These are phyloP conservation scores for Agrotis exclamationis DNA, from an alignment of 2,888 invertebrate genomes.

Conservation along the genomic window DNA sequence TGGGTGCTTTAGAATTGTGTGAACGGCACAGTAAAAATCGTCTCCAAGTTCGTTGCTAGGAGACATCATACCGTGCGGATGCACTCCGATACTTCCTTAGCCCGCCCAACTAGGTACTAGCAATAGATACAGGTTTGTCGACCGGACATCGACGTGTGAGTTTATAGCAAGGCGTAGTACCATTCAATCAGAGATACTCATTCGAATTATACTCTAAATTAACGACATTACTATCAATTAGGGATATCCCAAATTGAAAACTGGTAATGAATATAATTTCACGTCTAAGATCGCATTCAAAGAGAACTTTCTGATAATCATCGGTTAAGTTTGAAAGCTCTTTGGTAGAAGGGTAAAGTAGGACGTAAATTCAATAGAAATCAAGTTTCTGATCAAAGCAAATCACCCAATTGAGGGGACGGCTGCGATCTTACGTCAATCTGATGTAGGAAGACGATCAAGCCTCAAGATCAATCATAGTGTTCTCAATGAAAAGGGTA, in stretches of 20 bases:
- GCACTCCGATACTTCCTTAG: constrained; percentile 73
- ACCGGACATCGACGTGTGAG: constrained; percentile 63
- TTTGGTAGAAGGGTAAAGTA: constrained; percentile 21
- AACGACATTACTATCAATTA: constrained; percentile 4
- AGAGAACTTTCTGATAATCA: constrained; percentile 15
- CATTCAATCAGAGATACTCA: constrained; percentile 8
- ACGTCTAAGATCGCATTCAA: constrained; percentile 24
- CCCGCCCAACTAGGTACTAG: constrained; percentile 71
- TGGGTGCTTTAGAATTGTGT: constrained; percentile 31
- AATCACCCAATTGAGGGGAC: constrained; percentile 50
- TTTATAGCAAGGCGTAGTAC: constrained; percentile 13
- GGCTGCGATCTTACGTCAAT: constrained; percentile 34
- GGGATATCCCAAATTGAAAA: constrained; percentile 14
- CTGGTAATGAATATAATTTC: constrained; percentile 11
- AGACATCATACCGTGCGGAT: constrained; percentile 67
- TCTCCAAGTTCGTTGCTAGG: constrained; percentile 29
- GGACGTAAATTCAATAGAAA: constrained; percentile 34
- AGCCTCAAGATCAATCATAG: constrained; percentile 74
- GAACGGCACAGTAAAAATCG: constrained; percentile 40
- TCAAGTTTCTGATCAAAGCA: constrained; percentile 50
- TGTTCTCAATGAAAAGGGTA: constrained; percentile 68
- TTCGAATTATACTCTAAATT: constrained; percentile 9
- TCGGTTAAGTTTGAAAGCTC: constrained; percentile 27
- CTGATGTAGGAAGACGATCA: constrained; percentile 40
- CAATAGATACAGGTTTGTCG: constrained; percentile 78